Percentiles rank a stretch among this genome's conserved stretches.
These are phyloP conservation scores for Oligia fasciuncula DNA, from an alignment of 2,888 invertebrate genomes.

Conservation along the genomic window DNA sequence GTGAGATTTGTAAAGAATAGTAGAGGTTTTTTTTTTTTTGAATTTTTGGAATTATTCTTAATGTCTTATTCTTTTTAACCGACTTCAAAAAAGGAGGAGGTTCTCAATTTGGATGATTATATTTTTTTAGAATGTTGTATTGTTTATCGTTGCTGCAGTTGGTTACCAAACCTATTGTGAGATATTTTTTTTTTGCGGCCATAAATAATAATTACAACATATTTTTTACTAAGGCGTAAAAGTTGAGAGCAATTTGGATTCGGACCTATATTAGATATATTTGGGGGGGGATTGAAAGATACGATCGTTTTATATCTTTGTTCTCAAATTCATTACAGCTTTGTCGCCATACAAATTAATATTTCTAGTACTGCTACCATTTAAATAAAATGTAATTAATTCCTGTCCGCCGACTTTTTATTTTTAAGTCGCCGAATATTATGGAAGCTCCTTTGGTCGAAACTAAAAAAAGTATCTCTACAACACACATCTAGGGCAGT, in stretches of 20 bases:
- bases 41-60: neutral
- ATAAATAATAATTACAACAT: too few relatives aligned
- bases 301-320: too few relatives aligned
- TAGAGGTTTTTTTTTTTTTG: conserved; percentile 23
- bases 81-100: too few relatives aligned
- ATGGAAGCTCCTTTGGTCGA: neutral
- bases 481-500: neutral
- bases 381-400: neutral
- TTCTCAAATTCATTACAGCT: too few relatives aligned
- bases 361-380: neutral
- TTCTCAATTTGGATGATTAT: too few relatives aligned
- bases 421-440: neutral
- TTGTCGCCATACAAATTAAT: too few relatives aligned
- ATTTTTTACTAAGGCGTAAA: too few relatives aligned
- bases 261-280: too few relatives aligned
- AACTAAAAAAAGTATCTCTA: neutral
- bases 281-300: too few relatives aligned
- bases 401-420: neutral
- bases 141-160: neutral
- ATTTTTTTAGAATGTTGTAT: neutral
- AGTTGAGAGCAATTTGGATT: too few relatives aligned
- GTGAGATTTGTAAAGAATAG: conserved; percentile 39
- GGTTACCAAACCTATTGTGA: neutral
- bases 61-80: too few relatives aligned
- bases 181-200: too few relatives aligned